Base-by-base conservation (phyloP, 1,140 invertebrate genomes). In the Drosophila bocqueti region DNA sequence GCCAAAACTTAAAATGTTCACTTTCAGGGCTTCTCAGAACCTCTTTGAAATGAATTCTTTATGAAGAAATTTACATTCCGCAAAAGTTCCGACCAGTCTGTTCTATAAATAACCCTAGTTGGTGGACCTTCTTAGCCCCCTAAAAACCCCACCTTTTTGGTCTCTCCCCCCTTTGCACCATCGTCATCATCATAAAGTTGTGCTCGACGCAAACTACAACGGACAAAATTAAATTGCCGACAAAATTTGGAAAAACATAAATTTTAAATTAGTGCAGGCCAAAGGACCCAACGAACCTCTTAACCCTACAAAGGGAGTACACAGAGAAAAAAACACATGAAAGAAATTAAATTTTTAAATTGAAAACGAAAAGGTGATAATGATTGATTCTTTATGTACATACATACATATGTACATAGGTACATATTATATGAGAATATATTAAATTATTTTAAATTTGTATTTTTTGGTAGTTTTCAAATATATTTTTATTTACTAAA, bases 231-330 rank as follows among this genome's bases (percentile, higher is more conserved):
- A 78, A 81, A 78, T 84, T 73, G 57, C 57, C 77, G 69, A 63
- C 78, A 60, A 80, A 73, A 81, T 78, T 60, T 69, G 58, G 65
- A 63, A 81, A 86, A 79, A 81, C 79, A 86, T 86, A 76, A 86
- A 86, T 86, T 82, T 86, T 79, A 82, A 86, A 86, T 86, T 82
- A 85, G 71, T 69, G 38, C 65, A 58, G 67, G 71, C 52, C 57
- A 46, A 63, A 76, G 76, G 40, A 76, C 43, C 21, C 61, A 49
- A 24, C 47, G 43, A 68, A 24, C 57, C 26, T 49, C 50, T 55
- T 62, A 67, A 61, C 54, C 60, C 58, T 31, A 40, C 58, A 24
- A 59, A 24, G 29, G 36, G 40, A 31, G 13, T 38, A 29, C 50
- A 54, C 50, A 15, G 31, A 11, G n/a, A 16, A 16, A 5, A 3